Conservation (phyloP, 2,113 vertebrate genomes). For the Channa argus region DNA sequence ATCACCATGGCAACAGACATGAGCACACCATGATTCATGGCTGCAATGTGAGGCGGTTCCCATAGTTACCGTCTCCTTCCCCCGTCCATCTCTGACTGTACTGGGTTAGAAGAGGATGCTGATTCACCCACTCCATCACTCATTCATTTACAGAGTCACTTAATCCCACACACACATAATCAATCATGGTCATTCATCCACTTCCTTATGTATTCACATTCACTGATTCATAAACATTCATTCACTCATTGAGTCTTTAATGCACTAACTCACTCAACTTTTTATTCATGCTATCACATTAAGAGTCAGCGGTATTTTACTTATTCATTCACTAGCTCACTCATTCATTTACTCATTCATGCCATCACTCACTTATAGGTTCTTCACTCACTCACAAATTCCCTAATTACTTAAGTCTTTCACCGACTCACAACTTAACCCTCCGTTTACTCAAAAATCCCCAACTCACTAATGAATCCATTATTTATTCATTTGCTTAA, state of each 20-base stretch:
- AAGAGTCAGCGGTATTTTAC: background rate
- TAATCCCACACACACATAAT: no score
- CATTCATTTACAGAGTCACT: background rate
- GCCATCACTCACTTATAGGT: no score
- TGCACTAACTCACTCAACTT: background rate
- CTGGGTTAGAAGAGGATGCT: slow-evolving; percentile 51
- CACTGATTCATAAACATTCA: no score
- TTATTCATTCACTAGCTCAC: background rate
- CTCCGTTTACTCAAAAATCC: no score
- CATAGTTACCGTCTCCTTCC: slow-evolving; percentile 53
- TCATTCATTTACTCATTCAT: background rate
- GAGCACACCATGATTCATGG: slow-evolving; percentile 46
- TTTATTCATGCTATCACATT: no score
- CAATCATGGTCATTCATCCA: no score
- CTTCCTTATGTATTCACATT: rapidly evolving
- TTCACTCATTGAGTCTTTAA: no score
- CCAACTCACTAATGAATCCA: no score
- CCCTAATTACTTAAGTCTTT: no score
- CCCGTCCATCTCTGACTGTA: slow-evolving; percentile 44
- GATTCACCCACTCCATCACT: slow-evolving; percentile 13
- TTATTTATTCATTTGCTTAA: no score
- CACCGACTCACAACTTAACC: no score
- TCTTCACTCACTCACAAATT: no score
- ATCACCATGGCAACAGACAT: slow-evolving; percentile 64
- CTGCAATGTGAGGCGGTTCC: slow-evolving; percentile 58